These are phyloP conservation scores for Andrena flavipes DNA, from an alignment of 2,888 invertebrate species.

Conservation along the genomic window DNA sequence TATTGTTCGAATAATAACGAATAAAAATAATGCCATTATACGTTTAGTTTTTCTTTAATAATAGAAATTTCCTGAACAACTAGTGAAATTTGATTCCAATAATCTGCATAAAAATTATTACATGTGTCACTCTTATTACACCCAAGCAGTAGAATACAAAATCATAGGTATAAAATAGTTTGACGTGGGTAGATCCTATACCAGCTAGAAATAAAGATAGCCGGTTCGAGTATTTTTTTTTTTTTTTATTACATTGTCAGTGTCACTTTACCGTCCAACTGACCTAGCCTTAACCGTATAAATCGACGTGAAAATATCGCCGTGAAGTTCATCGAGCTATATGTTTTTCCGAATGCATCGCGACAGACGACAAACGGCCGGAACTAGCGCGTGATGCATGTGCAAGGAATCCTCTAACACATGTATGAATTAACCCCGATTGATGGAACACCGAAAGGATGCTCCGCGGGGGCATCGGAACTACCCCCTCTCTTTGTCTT, in stretches of 20 bases:
- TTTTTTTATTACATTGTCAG: slow-evolving; percentile 15
- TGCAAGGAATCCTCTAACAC: slow-evolving; percentile 71
- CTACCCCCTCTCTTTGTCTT: slow-evolving; percentile 23
- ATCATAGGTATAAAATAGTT: background rate
- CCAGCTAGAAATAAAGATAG: background rate
- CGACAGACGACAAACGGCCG: slow-evolving; percentile 51
- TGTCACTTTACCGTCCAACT: slow-evolving; percentile 38
- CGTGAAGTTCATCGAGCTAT: slow-evolving; percentile 33
- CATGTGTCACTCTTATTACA: background rate
- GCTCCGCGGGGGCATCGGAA: slow-evolving; percentile 63
- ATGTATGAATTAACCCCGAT: slow-evolving; percentile 68
- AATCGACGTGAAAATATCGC: slow-evolving; percentile 40
- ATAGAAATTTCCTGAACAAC: background rate
- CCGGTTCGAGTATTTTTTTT: background rate
- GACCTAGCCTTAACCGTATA: slow-evolving; percentile 11
- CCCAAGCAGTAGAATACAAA: background rate
- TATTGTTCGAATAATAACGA: no score
- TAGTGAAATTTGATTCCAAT: background rate
- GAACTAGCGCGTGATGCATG: slow-evolving; percentile 69
- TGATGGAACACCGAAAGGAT: slow-evolving; percentile 70
- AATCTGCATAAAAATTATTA: background rate
- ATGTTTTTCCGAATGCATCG: slow-evolving; percentile 55
- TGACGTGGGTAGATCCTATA: background rate
- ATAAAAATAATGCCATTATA: background rate
- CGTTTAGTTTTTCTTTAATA: background rate